Percentiles rank a stretch among this genome's conserved stretches.
Evolutionary conservation across 2,113 vertebrate genomes (phyloP).

Genomic region (Elachura formosa): DNA sequence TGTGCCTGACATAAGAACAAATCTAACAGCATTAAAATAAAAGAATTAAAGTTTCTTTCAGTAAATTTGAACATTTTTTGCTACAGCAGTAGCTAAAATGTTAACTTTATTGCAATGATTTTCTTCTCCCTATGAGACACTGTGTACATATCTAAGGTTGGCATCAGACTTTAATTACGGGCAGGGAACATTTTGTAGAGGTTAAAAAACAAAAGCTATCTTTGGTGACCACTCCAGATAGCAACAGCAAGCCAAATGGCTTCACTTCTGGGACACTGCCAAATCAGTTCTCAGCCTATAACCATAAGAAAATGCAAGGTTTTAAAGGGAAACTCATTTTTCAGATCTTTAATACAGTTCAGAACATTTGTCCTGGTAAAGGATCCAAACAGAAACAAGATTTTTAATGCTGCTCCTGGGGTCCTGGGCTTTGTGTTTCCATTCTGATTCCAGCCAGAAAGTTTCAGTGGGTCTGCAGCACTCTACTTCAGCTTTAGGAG

Average conservation of each 20-base stretch:
- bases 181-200: neutral
- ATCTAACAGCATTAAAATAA: neutral
- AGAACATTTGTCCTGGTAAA: neutral
- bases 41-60: neutral
- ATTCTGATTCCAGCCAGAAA: neutral
- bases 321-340: neutral
- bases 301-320: neutral
- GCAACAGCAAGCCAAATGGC: neutral
- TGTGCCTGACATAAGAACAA: neutral
- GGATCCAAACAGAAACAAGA: neutral
- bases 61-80: slow-evolving; percentile 16
- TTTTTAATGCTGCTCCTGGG: neutral
- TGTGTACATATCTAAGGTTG: neutral
- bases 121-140: neutral
- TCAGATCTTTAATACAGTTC: neutral
- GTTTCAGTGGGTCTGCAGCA: neutral
- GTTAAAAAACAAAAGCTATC: neutral
- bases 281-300: neutral
- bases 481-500: neutral
- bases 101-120: neutral
- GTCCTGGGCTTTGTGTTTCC: neutral
- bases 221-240: neutral
- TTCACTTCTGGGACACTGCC: neutral
- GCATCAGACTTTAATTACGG: neutral
- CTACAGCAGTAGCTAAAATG: neutral